Evolutionary conservation across 2,888 invertebrate genomes (phyloP), one percentile per base, ranked within the genome.

Genomic region (Amblyteles armatorius): DNA sequence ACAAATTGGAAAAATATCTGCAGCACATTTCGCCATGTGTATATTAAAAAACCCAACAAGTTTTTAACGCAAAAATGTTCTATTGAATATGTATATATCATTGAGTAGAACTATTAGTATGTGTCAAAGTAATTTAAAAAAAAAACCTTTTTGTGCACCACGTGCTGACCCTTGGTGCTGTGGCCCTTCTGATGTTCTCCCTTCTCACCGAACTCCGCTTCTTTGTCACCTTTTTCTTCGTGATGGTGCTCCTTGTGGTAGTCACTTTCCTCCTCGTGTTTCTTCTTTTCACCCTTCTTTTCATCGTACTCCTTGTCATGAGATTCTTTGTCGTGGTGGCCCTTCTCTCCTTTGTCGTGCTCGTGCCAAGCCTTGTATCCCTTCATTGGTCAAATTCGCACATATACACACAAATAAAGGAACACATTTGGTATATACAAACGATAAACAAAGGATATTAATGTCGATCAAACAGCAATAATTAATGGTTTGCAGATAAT

Each of bases 271-370:
- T 96, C 95, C 86, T 96, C 95, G 89, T 96, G 95, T 16, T 95
- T 93, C 88, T 96, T 95, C 86, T 96, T 95, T 85, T 95, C 93
- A 3, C 96, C 96, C 0, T 95, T 95, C 86, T 95, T 94, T 91
- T 97, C 97, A 50, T 95, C 94, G 91, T 96, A 97, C 86, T 96
- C 95, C 26, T 96, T 96, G 22, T 95, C 94, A 89, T 96, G 96
- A 52, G 95, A 94, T 89, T 96, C 96, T 87, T 96, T 96, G 90
- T 97, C 96, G 91, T 96, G 96, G 90, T 96, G 96, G 0, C 97
- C 97, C 79, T 94, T 93, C 80, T 93, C 90, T 0, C 90, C 92
- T 57, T 93, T 91, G 81, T 94, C 93, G 86, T 93, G 91, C 73
- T 93, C 92, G 86, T 94, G 93, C 85, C 88, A 87, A 50, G 89